Conservation (phyloP, 2,888 invertebrate genomes). For the Octonoba sinensis region DNA sequence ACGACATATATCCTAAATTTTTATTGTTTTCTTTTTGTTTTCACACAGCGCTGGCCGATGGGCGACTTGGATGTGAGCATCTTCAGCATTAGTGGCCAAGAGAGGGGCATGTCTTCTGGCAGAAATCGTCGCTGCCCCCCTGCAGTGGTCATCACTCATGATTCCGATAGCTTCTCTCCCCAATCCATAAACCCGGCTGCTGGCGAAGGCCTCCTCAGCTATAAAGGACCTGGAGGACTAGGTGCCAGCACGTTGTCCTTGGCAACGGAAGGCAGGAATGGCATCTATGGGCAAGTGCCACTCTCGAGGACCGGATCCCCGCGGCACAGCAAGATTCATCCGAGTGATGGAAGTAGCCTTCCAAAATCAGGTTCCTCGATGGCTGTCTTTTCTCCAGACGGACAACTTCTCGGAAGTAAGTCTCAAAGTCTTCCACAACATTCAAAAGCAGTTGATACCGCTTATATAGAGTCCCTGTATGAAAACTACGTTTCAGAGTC, state of each 20-base stretch:
- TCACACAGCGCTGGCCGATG: conserved; percentile 17
- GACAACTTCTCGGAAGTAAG: conserved; percentile 45
- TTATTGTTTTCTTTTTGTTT: too few relatives aligned
- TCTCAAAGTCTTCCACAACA: background rate
- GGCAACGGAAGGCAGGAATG: conserved; percentile 32
- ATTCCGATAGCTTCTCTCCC: conserved; percentile 47
- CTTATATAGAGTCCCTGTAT: too few relatives aligned
- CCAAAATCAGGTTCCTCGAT: conserved; percentile 42
- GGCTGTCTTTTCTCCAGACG: conserved; percentile 49
- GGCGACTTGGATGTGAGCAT: conserved; percentile 53
- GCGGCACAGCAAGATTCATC: conserved; percentile 51
- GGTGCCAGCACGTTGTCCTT: conserved; percentile 48
- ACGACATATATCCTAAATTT: too few relatives aligned
- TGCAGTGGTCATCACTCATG: conserved; percentile 62
- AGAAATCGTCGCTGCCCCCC: conserved; percentile 47
- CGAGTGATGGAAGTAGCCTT: conserved; percentile 40
- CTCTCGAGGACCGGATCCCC: conserved; percentile 50
- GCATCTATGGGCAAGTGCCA: conserved; percentile 21
- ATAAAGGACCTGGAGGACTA: conserved; percentile 28
- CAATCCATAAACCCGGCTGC: conserved; percentile 35
- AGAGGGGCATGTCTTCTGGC: conserved; percentile 29
- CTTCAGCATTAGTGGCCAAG: conserved; percentile 49
- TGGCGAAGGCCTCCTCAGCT: conserved; percentile 35
- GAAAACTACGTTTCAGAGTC: too few relatives aligned
- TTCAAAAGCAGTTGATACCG: too few relatives aligned